Evolutionary conservation across 2,113 vertebrate species (phyloP).

Genomic region (Gavialis gangeticus): DNA sequence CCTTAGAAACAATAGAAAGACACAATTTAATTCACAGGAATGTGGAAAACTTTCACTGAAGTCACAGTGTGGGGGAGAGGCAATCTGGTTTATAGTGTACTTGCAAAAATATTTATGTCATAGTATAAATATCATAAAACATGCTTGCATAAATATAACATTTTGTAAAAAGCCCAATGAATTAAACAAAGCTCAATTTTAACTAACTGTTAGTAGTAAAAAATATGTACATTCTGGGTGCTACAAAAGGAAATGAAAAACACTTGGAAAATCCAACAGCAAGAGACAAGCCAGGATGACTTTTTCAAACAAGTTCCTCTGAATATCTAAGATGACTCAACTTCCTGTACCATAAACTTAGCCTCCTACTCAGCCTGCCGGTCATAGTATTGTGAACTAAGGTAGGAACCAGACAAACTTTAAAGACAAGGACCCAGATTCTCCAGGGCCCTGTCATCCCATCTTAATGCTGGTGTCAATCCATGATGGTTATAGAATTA

Average conservation of each 20-base stretch:
- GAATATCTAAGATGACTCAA: background rate
- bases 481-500: accelerated
- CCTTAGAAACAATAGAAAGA: conserved; percentile 19
- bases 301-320: background rate
- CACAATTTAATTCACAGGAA: conserved; percentile 19
- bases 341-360: background rate
- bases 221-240: background rate
- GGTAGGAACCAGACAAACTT: background rate
- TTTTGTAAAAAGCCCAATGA: conserved; percentile 16
- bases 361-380: background rate
- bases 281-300: background rate
- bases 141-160: conserved; percentile 35
- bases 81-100: conserved; percentile 17
- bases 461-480: background rate
- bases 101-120: conserved; percentile 57
- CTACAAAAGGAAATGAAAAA: background rate
- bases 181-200: conserved; percentile 51
- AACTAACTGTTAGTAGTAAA: conserved; percentile 25
- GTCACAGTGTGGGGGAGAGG: conserved; percentile 16
- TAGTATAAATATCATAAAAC: conserved; percentile 46
- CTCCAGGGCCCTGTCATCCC: background rate
- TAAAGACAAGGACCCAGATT: background rate
- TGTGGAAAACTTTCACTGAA: conserved; percentile 28
- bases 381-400: background rate
- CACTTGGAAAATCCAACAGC: background rate